These are phyloP conservation scores for Micromys minutus DNA, from an alignment of 2,113 vertebrate species.

Conservation along the genomic window DNA sequence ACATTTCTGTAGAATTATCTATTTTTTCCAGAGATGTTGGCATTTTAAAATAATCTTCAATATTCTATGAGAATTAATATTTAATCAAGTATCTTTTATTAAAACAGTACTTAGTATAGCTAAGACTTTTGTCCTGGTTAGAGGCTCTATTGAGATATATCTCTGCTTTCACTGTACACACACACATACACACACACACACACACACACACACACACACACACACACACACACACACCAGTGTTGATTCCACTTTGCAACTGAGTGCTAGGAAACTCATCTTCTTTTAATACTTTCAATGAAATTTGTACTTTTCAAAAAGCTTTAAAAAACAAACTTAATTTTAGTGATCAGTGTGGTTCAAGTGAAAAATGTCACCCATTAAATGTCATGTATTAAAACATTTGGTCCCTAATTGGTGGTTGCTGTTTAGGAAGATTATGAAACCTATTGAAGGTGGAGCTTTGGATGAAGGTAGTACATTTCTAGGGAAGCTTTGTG, in stretches of 20 bases:
- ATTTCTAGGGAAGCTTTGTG: neutral
- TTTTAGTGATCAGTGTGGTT: neutral
- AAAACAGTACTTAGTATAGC: constrained; percentile 39
- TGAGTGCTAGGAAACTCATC: neutral
- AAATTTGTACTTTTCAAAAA: neutral
- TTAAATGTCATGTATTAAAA: neutral
- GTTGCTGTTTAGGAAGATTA: neutral
- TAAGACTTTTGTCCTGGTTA: neutral
- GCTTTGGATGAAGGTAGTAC: no score
- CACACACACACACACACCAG: neutral
- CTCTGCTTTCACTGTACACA: neutral
- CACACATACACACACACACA: neutral
- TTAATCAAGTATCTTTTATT: constrained; percentile 49
- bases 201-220: neutral
- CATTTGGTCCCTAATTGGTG: neutral
- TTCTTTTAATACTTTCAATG: constrained; percentile 31
- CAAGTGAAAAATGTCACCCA: neutral
- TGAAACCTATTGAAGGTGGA: neutral
- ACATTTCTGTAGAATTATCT: constrained; percentile 8
- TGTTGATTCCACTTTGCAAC: neutral
- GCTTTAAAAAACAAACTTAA: neutral
- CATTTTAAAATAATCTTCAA: constrained; percentile 61
- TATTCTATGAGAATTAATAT: constrained; percentile 58
- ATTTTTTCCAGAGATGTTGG: constrained; percentile 45
- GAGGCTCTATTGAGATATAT: neutral